Percentiles rank a stretch among this genome's conserved stretches.
phyloP scores from a whole-genome alignment of 2,888 invertebrate genomes.

The Hyposoter dolosus region DNA sequence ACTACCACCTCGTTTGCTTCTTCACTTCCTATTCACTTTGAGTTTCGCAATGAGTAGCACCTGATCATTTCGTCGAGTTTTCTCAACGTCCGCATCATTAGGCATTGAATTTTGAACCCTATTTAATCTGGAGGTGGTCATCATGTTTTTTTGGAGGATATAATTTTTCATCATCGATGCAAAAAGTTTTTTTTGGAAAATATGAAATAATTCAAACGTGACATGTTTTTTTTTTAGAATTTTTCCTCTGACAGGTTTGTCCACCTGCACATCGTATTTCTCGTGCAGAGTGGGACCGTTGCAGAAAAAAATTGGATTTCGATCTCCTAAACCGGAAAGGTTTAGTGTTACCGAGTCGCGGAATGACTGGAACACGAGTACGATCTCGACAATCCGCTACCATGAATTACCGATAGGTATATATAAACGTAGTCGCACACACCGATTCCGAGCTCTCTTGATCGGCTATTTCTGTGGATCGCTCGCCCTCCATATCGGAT shows the following conservation, averaged over 20 bases:
- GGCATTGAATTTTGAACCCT: no score
- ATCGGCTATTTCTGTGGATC: slow-evolving; percentile 23
- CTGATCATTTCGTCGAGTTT: not conserved
- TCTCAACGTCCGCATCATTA: not conserved
- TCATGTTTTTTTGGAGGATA: no score
- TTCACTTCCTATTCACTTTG: not conserved
- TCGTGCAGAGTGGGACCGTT: not conserved
- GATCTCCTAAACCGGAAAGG: slow-evolving; percentile 30
- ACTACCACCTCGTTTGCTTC: slow-evolving; percentile 4
- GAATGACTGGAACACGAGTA: slow-evolving; percentile 41
- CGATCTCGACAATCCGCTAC: slow-evolving; percentile 45
- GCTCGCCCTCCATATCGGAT: slow-evolving; percentile 40
- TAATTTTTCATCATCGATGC: not conserved
- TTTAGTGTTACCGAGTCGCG: slow-evolving; percentile 30
- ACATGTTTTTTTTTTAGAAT: not conserved
- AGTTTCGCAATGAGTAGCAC: not conserved
- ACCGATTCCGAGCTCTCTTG: slow-evolving; percentile 14
- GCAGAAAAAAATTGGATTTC: not conserved
- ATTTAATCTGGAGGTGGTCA: not conserved
- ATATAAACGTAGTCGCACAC: not conserved
- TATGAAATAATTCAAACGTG: not conserved
- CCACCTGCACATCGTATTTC: not conserved
- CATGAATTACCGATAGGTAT: slow-evolving; percentile 18
- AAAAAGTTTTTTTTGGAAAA: not conserved
- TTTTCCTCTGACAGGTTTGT: not conserved